Base-by-base conservation (phyloP, 2,888 invertebrate species). In the Trilocha varians region DNA sequence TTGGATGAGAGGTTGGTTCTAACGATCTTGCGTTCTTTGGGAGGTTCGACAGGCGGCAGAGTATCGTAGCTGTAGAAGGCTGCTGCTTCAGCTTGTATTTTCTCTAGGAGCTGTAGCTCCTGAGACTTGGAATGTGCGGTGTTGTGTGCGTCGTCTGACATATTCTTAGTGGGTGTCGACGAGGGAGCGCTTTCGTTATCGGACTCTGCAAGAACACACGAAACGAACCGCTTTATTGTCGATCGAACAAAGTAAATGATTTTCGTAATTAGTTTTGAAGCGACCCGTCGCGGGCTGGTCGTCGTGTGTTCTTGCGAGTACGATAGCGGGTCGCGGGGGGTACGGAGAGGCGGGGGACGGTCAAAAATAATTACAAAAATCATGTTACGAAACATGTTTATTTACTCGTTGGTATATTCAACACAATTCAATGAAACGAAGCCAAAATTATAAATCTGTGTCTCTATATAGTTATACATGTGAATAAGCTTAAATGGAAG, bases 151-250 rank as follows among this genome's bases (percentile, higher is more conserved):
- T 72, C 75, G 36, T 78, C 80, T 16, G 69, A 73, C 43, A 66
- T 71, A 42, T 68, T 68, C 62, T 87, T 86, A 48, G 79, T 80
- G 46, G 91, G 91, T 51, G 89, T 89, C 43, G 83, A 80, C 32
- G 90, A 88, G 16, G 90, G 89, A 55, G 87, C 88, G 71, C 91
- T 91, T 87, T 92, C 92, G 74, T 87, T 90, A 87, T 92, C 92
- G 62, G 92, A 92, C 80, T 92, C 92, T 92, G 91, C 87, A 91
- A 91, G 89, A 91, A 91, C 88, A 90, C 88, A 89, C 77, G 65
- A 64, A 68, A 63, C 61, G 25, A 56, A 65, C 63, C 72, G 69
- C 68, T 78, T 70, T 25, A 25, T 25, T 25, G 25, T 70, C 62
- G 57, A 52, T 35, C 61, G 55, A 52, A 45, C 53, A 38, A 50